Conservation (phyloP, 2,113 vertebrate species). For the Eptatretus burgeri region DNA sequence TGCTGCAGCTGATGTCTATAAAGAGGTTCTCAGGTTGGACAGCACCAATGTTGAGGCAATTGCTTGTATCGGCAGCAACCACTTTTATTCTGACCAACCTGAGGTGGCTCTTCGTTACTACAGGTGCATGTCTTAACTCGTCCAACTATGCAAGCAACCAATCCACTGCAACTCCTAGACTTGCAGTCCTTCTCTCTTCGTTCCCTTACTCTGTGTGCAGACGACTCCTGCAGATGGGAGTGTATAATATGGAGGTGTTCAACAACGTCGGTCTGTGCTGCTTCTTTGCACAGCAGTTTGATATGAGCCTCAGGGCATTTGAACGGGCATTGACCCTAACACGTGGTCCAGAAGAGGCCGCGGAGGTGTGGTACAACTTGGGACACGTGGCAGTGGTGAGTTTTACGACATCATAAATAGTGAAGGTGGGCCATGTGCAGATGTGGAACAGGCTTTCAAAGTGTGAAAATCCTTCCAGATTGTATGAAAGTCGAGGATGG, state of each 20-base stretch:
- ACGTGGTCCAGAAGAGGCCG: constrained; percentile 46
- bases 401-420: constrained; percentile 9
- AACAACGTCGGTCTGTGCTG: constrained; percentile 93
- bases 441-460: too few species aligned
- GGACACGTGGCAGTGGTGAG: constrained; percentile 72
- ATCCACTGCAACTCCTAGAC: too few species aligned
- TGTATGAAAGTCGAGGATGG: too few species aligned
- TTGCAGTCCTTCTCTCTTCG: too few species aligned
- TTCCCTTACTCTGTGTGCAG: constrained; percentile 18
- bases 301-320: constrained; percentile 76
- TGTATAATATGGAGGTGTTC: constrained; percentile 81
- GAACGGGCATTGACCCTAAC: constrained; percentile 57
- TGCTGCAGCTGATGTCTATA: constrained; percentile 61
- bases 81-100: constrained; percentile 84
- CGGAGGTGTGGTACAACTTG: constrained; percentile 91
- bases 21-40: constrained; percentile 73
- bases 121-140: constrained; percentile 22
- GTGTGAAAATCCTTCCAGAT: too few species aligned
- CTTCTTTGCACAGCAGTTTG: constrained; percentile 91
- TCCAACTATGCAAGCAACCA: too few species aligned
- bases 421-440: neutral
- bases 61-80: constrained; percentile 77
- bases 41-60: constrained; percentile 82
- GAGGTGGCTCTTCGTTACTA: constrained; percentile 82
- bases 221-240: constrained; percentile 78